Percentiles rank a stretch among this genome's conserved stretches.
Conservation (phyloP, 2,888 invertebrate species). For the Chloroclystis v-ata region DNA sequence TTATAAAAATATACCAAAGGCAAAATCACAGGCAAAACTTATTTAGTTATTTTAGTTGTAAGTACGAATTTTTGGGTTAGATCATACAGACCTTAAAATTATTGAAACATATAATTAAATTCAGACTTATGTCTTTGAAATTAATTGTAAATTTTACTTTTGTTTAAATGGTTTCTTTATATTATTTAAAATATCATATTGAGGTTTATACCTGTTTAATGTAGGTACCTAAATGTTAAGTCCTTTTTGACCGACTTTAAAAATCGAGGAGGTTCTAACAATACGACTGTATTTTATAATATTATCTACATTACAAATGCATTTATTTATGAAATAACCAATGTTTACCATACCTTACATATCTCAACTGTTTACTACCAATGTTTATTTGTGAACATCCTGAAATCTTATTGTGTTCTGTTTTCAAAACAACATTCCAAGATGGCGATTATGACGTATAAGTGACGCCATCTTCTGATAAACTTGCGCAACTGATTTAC, state of each 20-base stretch:
- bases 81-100: neutral
- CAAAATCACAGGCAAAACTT: neutral
- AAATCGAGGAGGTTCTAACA: no score
- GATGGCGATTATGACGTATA: slow-evolving; percentile 46
- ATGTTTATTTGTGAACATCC: slow-evolving; percentile 52
- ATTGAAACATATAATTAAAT: slow-evolving; percentile 2
- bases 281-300: no score
- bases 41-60: neutral
- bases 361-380: slow-evolving; percentile 23
- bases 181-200: no score
- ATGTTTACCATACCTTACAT: slow-evolving; percentile 7
- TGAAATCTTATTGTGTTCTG: slow-evolving; percentile 54
- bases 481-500: slow-evolving; percentile 49
- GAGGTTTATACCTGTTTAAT: no score
- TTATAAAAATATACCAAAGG: neutral
- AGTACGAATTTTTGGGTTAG: neutral
- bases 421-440: slow-evolving; percentile 61
- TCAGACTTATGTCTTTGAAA: neutral
- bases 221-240: no score
- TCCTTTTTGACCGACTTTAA: no score
- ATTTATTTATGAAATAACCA: no score
- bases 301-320: no score
- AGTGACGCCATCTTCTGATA: slow-evolving; percentile 49
- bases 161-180: neutral
- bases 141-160: neutral